phyloP scores from a whole-genome alignment of 2,797 vertebrate species.

The Gallinago stenura region DNA sequence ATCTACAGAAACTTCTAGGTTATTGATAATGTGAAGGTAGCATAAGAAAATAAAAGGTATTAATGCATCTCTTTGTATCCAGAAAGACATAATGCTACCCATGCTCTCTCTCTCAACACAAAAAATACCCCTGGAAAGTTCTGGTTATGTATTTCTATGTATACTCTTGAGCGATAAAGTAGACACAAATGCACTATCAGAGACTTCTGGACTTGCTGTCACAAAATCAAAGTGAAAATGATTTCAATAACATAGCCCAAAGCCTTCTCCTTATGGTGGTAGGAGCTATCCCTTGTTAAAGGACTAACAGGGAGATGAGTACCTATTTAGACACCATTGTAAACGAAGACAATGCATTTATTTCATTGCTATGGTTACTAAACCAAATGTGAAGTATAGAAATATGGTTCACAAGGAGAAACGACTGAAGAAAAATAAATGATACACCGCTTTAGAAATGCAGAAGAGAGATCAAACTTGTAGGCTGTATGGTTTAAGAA shows the following conservation, averaged over 20 bases:
- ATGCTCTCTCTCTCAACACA: not conserved
- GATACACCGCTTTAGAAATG: not conserved
- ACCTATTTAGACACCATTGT: slow-evolving; percentile 67
- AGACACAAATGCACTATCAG: slow-evolving; percentile 8
- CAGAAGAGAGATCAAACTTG: slow-evolving; percentile 23
- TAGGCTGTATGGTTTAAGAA: slow-evolving; percentile 34
- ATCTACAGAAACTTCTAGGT: not conserved
- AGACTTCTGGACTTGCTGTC: slow-evolving; percentile 7
- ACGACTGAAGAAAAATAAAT: slow-evolving; percentile 5
- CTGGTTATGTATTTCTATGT: not conserved
- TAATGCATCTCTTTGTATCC: slow-evolving; percentile 20
- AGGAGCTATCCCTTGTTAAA: slow-evolving; percentile 30
- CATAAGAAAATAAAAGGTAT: not conserved
- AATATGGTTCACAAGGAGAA: slow-evolving; percentile 12
- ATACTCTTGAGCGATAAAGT: slow-evolving; percentile 3
- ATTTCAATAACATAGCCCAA: slow-evolving; percentile 18
- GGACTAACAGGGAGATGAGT: slow-evolving; percentile 22
- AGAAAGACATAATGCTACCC: not conserved
- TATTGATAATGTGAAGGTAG: not conserved
- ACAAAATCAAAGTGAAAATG: slow-evolving; percentile 40
- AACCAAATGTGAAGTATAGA: slow-evolving; percentile 32
- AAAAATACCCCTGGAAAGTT: not conserved
- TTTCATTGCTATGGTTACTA: slow-evolving; percentile 73
- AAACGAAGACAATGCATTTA: slow-evolving; percentile 63
- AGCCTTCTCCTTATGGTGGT: not conserved